These are phyloP conservation scores for Diabrotica undecimpunctata DNA, from an alignment of 1,140 invertebrate species.

Conservation along the genomic window DNA sequence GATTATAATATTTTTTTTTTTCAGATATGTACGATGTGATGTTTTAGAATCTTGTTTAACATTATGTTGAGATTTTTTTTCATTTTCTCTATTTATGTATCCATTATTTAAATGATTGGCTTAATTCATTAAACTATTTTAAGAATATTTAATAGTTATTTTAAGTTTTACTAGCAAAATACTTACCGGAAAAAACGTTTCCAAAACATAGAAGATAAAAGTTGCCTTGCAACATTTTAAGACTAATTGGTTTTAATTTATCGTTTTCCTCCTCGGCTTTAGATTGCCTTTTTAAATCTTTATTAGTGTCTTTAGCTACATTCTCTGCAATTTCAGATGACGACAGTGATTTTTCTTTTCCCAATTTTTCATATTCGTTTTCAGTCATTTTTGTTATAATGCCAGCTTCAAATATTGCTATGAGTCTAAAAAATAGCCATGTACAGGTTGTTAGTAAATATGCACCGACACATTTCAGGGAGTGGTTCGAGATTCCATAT, in stretches of 20 bases:
- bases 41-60: too few species aligned
- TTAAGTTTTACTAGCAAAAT: neutral
- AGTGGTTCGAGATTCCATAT: too few species aligned
- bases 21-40: too few species aligned
- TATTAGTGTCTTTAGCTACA: slow-evolving; percentile 31
- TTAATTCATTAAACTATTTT: too few species aligned
- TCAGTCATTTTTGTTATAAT: slow-evolving; percentile 68
- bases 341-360: slow-evolving; percentile 51
- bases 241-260: slow-evolving; percentile 57
- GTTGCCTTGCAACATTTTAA: slow-evolving; percentile 63
- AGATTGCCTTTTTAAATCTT: slow-evolving; percentile 37
- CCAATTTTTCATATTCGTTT: slow-evolving; percentile 64
- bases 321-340: slow-evolving; percentile 45
- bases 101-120: too few species aligned
- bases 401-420: slow-evolving; percentile 66
- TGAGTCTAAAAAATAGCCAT: slow-evolving; percentile 53
- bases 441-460: too few species aligned
- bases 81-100: too few species aligned
- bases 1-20: too few species aligned
- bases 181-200: slow-evolving; percentile 51
- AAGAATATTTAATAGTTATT: neutral
- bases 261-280: slow-evolving; percentile 39
- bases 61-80: too few species aligned
- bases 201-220: slow-evolving; percentile 63
- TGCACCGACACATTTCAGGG: too few species aligned